phyloP scores from a whole-genome alignment of 2,113 vertebrate genomes.

The Arvicanthis niloticus region DNA sequence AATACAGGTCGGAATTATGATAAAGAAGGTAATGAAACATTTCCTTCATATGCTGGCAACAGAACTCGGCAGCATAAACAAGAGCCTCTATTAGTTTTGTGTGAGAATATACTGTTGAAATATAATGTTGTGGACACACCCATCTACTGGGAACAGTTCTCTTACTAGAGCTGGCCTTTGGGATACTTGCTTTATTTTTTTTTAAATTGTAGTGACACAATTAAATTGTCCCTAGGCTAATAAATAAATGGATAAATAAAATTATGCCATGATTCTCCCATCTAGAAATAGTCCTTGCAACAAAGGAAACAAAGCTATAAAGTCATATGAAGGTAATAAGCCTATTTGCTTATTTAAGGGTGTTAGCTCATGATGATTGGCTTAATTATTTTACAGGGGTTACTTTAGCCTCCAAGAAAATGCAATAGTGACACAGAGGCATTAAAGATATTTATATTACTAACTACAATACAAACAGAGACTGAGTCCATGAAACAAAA shows the following conservation, averaged over 20 bases:
- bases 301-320: slow-evolving; percentile 1
- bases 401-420: slow-evolving; percentile 15
- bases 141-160: neutral
- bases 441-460: neutral
- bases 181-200: neutral
- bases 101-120: neutral
- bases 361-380: neutral
- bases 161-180: neutral
- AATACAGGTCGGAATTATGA: slow-evolving; percentile 1
- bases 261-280: neutral
- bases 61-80: neutral
- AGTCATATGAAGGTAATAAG: neutral
- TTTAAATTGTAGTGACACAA: neutral
- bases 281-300: slow-evolving; percentile 37
- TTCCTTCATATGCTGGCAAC: neutral
- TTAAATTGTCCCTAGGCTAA: neutral
- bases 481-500: neutral
- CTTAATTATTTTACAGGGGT: neutral
- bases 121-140: neutral
- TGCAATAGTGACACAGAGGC: slow-evolving; percentile 5
- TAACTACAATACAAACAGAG: neutral
- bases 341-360: neutral
- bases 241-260: slow-evolving; percentile 9
- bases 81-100: neutral
- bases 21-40: neutral